phyloP scores from a whole-genome alignment of 2,113 vertebrate genomes.

The Trematocara zebra region DNA sequence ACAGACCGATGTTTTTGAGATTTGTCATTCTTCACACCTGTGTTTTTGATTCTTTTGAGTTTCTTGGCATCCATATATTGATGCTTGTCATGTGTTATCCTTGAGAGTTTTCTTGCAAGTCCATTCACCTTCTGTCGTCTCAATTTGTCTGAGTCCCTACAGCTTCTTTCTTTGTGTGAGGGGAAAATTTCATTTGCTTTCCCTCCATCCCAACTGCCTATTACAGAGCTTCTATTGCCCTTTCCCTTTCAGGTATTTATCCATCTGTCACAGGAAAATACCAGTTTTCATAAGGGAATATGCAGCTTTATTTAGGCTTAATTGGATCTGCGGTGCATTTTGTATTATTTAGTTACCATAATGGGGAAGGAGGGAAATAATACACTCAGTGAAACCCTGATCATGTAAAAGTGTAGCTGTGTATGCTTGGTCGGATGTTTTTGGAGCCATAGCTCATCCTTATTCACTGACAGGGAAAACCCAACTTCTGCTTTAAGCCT shows the following conservation, averaged over 20 bases:
- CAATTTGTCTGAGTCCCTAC: background rate
- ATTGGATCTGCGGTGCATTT: background rate
- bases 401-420: background rate
- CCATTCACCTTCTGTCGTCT: slow-evolving; percentile 1
- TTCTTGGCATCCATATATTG: background rate
- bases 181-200: slow-evolving; percentile 23
- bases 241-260: slow-evolving; percentile 20
- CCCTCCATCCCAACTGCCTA: background rate
- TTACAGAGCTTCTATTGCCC: background rate
- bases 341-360: background rate
- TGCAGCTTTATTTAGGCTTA: background rate
- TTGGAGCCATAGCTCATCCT: background rate
- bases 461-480: slow-evolving; percentile 32
- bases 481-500: slow-evolving; percentile 38
- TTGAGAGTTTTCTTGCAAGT: background rate
- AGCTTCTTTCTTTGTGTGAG: slow-evolving; percentile 2
- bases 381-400: background rate
- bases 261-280: slow-evolving; percentile 26
- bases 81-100: background rate
- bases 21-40: background rate
- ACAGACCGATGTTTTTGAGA: background rate
- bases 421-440: background rate
- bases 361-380: background rate
- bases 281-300: background rate
- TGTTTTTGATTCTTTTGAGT: background rate